These are phyloP conservation scores for Pempheris klunzingeri DNA, from an alignment of 2,797 vertebrate genomes.

Conservation along the genomic window DNA sequence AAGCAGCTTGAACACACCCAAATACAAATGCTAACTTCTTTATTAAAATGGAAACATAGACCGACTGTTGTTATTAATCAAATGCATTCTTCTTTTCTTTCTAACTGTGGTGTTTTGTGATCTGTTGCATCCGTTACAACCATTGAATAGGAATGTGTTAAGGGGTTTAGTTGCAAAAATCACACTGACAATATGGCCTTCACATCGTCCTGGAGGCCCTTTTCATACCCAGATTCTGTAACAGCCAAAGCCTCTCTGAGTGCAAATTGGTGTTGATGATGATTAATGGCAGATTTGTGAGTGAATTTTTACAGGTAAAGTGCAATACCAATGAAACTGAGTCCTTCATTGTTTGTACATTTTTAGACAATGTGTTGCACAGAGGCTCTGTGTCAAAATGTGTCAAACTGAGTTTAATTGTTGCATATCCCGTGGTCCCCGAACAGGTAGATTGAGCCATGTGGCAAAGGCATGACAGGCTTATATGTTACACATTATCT, in stretches of 20 bases:
- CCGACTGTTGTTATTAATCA: neutral
- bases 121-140: neutral
- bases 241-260: neutral
- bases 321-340: neutral
- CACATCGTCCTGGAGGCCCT: no score
- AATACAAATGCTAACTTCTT: neutral
- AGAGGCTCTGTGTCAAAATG: neutral
- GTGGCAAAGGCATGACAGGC: neutral
- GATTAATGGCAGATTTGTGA: neutral
- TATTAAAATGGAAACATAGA: neutral
- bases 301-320: neutral
- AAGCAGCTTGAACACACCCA: neutral
- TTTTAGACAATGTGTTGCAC: neutral
- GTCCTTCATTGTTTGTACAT: neutral
- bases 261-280: neutral
- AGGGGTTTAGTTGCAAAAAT: neutral
- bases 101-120: neutral
- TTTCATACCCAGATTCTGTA: neutral
- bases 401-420: neutral
- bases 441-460: neutral
- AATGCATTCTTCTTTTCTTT: neutral
- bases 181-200: no score
- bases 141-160: neutral
- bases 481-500: neutral
- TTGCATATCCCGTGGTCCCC: neutral